Percentiles rank a stretch among this genome's conserved stretches.
Conservation (phyloP, 2,888 invertebrate genomes). For the Catocala nupta region DNA sequence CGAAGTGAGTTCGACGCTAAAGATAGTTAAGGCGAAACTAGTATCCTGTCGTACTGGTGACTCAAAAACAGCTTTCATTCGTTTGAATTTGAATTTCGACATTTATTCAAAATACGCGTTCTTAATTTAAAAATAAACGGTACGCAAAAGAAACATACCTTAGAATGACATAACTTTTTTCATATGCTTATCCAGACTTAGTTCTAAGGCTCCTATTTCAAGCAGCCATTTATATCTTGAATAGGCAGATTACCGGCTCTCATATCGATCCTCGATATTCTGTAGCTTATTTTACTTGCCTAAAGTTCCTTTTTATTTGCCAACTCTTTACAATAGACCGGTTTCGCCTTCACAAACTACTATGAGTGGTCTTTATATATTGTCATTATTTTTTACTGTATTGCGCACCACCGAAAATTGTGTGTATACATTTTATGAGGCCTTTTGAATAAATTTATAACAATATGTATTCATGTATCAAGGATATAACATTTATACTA, state of each 20-base stretch:
- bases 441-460: neutral
- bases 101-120: no score
- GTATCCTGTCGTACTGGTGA: no score
- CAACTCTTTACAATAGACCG: constrained; percentile 18
- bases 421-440: neutral
- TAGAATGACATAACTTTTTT: constrained; percentile 12
- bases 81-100: no score
- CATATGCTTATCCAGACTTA: constrained; percentile 20
- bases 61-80: no score
- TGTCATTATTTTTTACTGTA: constrained; percentile 31
- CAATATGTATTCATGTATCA: no score
- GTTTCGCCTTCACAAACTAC: constrained; percentile 15
- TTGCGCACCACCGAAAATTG: constrained; percentile 11
- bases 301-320: constrained; percentile 31
- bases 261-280: constrained; percentile 26
- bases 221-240: constrained; percentile 30
- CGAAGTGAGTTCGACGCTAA: no score
- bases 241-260: constrained; percentile 29
- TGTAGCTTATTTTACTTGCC: constrained; percentile 10
- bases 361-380: constrained; percentile 18
- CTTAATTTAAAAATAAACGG: neutral
- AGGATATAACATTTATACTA: no score
- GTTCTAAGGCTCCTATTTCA: constrained; percentile 17
- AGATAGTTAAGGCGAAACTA: no score
- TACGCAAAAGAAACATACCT: neutral